Conservation (phyloP, 2,888 invertebrate species). For the Thymelicus sylvestris region DNA sequence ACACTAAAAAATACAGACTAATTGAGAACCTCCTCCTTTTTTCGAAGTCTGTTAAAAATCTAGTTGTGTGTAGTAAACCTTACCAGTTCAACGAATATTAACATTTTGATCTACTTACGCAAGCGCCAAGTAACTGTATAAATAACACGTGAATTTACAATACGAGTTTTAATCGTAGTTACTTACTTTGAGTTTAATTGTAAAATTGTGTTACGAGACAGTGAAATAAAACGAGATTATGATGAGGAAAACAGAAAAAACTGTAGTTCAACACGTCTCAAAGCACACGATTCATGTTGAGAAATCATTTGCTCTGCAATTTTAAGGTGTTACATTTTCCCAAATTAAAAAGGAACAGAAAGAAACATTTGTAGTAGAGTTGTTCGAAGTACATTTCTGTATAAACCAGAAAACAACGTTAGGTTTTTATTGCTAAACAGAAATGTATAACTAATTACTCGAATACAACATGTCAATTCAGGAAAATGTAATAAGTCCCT, state of each 20-base stretch:
- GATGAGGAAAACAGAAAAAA: background rate
- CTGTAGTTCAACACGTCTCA: constrained; percentile 24
- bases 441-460: no score
- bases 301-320: constrained; percentile 56
- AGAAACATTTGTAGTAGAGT: no score
- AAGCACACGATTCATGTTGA: constrained; percentile 51
- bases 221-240: background rate
- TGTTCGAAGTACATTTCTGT: no score
- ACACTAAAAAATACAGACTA: no score
- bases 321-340: constrained; percentile 44
- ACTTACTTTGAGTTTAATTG: constrained; percentile 7
- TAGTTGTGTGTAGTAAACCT: constrained; percentile 12
- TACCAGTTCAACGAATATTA: constrained; percentile 22
- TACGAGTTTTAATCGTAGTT: constrained; percentile 17
- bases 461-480: no score
- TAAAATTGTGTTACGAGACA: constrained; percentile 5
- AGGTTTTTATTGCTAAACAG: no score
- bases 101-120: constrained; percentile 38
- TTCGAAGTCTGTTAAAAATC: no score
- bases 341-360: no score
- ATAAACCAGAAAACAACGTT: no score
- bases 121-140: constrained; percentile 30
- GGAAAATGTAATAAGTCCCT: no score
- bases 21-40: no score
- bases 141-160: constrained; percentile 26